phyloP scores from a whole-genome alignment of 2,797 vertebrate species.

The Numenius phaeopus region DNA sequence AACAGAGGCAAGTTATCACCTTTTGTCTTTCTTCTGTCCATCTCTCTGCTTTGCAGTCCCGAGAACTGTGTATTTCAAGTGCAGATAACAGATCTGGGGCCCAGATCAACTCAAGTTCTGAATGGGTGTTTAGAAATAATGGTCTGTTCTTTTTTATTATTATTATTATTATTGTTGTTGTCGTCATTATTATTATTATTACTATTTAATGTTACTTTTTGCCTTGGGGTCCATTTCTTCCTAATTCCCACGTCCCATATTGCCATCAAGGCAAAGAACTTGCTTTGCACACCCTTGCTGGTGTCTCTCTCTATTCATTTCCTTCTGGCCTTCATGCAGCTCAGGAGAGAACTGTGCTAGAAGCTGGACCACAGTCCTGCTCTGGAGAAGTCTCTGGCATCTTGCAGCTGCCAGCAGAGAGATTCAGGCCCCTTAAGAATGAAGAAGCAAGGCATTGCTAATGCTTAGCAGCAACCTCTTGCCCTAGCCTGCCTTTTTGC shows the following conservation, averaged over 20 bases:
- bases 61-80: conserved; percentile 1
- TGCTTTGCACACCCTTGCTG: conserved; percentile 41
- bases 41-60: not conserved
- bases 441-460: conserved; percentile 36
- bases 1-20: not conserved
- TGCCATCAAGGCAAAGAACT: conserved; percentile 37
- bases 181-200: conserved; percentile 22
- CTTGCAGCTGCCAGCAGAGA: conserved; percentile 40
- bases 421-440: conserved; percentile 16
- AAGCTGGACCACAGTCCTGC: not conserved
- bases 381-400: not conserved
- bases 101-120: conserved; percentile 58
- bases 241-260: not conserved
- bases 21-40: not conserved
- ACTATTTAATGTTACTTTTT: conserved; percentile 67
- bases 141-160: conserved; percentile 31
- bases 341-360: not conserved
- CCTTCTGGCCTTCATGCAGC: conserved; percentile 2
- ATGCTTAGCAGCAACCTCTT: conserved; percentile 67
- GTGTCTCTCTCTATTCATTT: not conserved
- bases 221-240: conserved; percentile 46
- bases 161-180: not conserved
- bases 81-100: conserved; percentile 29
- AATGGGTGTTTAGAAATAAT: conserved; percentile 44
- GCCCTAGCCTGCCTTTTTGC: conserved; percentile 47